Base-by-base conservation (phyloP, 1,140 invertebrate genomes). In the Sarcophaga peregrina region DNA sequence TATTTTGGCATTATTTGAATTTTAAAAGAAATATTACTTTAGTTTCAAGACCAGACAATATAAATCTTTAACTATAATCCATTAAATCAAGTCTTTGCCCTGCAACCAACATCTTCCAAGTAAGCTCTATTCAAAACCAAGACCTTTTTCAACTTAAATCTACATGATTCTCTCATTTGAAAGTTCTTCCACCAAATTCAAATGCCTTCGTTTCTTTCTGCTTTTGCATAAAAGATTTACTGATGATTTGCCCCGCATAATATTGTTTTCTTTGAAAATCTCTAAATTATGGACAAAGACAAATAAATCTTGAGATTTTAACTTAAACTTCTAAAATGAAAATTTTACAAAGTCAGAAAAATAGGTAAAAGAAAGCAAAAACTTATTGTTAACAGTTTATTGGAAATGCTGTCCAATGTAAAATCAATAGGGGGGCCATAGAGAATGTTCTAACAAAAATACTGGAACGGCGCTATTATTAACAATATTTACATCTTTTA, bases 221-320 rank as follows among this genome's bases (percentile, higher is more conserved):
- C 25, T 20, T 68, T 68, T 68, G 5, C 62, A 20, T 68, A 8
- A 50, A 50, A 78, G 75, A 78, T 78, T 78, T 78, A 78, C 75
- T 50, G 75, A 78, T 78, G 75, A 78, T 78, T 78, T 50, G 17
- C n/a, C 37, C 37, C 62, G 8, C 62, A 5, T 20, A 8, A 15
- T 15, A 15, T 62, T 7, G 74, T 47, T 48, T 74, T 15, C 25
- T 47, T 47, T 17, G 45, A 76, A 76, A 76, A 76, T 76, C 75
- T 78, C 50, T 78, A 78, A 78, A 78, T 78, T 78, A 78, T 78
- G 75, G 48, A 78, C 75, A 78, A 78, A 78, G 75, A 78, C 75
- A 78, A 78, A 78, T 78, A 78, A 78, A 78, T 78, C 75, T 78
- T 78, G 50, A 78, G 75, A 78, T 78, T 78, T 78, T 2, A 37